Conservation (phyloP, 2,797 vertebrate species). For the Melanotaenia parkinsoni region DNA sequence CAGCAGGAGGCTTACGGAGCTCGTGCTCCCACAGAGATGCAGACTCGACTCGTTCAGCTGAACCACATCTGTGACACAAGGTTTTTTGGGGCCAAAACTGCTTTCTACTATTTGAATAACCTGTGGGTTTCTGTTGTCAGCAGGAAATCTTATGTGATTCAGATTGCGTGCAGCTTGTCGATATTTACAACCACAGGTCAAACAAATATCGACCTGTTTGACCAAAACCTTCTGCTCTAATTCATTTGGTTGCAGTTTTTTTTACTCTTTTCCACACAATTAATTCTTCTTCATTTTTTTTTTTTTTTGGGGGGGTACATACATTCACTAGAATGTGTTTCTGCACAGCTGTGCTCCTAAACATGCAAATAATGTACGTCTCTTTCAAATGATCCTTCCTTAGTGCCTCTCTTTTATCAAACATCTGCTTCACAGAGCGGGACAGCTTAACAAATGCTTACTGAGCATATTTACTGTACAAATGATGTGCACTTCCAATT, state of each 20-base stretch:
- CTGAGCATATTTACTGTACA: neutral
- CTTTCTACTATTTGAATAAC: neutral
- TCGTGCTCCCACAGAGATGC: conserved; percentile 19
- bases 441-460: neutral
- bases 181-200: neutral
- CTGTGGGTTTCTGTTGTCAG: neutral
- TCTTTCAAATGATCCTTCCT: too few species aligned
- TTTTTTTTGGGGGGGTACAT: too few species aligned
- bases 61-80: conserved; percentile 3
- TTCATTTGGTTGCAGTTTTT: neutral
- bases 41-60: conserved; percentile 33
- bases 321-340: neutral
- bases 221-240: neutral
- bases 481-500: neutral
- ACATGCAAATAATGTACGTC: neutral
- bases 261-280: neutral
- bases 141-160: neutral
- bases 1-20: conserved; percentile 61
- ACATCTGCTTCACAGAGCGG: neutral
- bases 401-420: neutral
- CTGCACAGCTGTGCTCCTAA: neutral
- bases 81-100: neutral
- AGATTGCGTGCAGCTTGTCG: neutral
- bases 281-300: neutral
- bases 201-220: neutral